These are phyloP conservation scores for Aurelia aurita DNA, from an alignment of 30 jellyfish, hydroid and myxozoan species.

Conservation along the genomic window DNA sequence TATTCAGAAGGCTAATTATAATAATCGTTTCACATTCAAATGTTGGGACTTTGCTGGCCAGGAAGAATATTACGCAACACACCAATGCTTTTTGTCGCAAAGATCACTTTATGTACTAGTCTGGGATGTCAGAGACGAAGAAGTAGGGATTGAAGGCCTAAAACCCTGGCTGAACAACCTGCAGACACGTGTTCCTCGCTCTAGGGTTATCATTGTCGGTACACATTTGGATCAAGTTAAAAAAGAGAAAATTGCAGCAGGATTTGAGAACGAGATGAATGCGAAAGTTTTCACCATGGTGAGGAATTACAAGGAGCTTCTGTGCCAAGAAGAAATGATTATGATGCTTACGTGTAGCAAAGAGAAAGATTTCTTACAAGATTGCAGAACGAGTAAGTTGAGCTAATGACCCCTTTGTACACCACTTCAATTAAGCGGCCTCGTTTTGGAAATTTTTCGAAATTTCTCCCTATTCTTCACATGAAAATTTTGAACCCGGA, in stretches of 20 bases:
- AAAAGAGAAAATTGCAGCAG: slow-evolving; percentile 7
- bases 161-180: slow-evolving; percentile 92
- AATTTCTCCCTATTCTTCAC: too few species aligned
- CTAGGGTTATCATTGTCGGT: slow-evolving; percentile 84
- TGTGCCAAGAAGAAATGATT: slow-evolving; percentile 18
- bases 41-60: slow-evolving; percentile 99
- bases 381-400: slow-evolving; percentile 44
- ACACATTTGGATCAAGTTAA: slow-evolving; percentile 79
- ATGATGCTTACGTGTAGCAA: slow-evolving; percentile 2
- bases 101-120: slow-evolving; percentile 85
- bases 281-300: background rate
- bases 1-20: slow-evolving; percentile 22
- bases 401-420: too few species aligned
- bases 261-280: slow-evolving; percentile 28
- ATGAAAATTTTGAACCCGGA: too few species aligned
- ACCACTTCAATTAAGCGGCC: too few species aligned
- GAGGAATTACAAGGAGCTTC: slow-evolving; percentile 8
- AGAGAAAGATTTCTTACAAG: background rate
- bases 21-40: slow-evolving; percentile 50
- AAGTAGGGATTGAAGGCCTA: slow-evolving; percentile 67
- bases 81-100: slow-evolving; percentile 89
- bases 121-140: slow-evolving; percentile 81
- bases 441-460: too few species aligned
- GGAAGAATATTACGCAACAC: slow-evolving; percentile 95
- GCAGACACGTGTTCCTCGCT: slow-evolving; percentile 78